phyloP scores from a whole-genome alignment of 2,113 vertebrate species.

The Microcebus griseorufus region DNA sequence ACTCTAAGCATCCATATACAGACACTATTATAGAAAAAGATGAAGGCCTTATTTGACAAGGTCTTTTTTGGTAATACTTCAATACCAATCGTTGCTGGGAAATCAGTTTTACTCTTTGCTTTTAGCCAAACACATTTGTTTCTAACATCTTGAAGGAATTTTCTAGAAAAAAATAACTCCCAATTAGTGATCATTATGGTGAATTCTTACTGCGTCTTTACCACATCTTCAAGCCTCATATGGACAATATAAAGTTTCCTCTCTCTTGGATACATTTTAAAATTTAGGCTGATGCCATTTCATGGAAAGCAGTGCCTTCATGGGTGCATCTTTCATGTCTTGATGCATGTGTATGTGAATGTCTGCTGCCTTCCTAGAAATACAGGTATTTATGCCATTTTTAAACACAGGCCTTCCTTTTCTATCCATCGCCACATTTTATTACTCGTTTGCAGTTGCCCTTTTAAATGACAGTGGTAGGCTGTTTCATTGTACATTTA shows the following conservation, averaged over 20 bases:
- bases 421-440: background rate
- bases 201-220: background rate
- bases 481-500: background rate
- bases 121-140: slow-evolving; percentile 13
- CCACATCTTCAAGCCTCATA: background rate
- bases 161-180: background rate
- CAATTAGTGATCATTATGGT: background rate
- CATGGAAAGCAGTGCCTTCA: background rate
- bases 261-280: background rate
- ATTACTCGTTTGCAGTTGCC: background rate
- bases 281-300: background rate
- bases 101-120: background rate
- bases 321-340: background rate
- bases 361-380: background rate
- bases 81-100: background rate
- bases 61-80: background rate
- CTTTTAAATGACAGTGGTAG: background rate
- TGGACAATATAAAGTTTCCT: background rate
- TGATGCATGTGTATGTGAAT: background rate
- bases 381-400: background rate
- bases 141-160: background rate
- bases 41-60: background rate
- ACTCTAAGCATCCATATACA: background rate
- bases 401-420: background rate
- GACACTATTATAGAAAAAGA: background rate